phyloP scores from a whole-genome alignment of 2,113 vertebrate species.

The Peromyscus leucopus region DNA sequence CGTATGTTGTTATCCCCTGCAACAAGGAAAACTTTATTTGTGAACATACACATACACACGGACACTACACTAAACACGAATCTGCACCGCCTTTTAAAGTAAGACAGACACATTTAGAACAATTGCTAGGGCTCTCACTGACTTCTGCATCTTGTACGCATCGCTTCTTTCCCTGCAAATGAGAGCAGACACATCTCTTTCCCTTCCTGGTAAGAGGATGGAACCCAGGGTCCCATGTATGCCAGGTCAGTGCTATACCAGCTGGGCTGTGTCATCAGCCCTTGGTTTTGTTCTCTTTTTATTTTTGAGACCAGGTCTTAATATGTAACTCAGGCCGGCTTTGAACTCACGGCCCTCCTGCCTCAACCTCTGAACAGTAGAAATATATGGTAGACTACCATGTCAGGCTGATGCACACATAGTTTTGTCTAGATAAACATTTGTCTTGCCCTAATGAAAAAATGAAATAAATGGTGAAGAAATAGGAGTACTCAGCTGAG shows the following conservation, averaged over 20 bases:
- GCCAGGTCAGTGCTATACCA: background rate
- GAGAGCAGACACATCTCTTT: background rate
- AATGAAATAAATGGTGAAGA: background rate
- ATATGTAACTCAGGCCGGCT: background rate
- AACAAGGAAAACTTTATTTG: constrained; percentile 45
- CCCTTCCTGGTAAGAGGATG: background rate
- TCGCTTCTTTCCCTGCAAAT: background rate
- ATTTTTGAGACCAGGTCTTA: background rate
- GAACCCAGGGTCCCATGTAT: background rate
- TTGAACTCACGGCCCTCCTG: background rate
- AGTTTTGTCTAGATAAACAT: background rate
- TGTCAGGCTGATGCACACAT: too few relatives aligned
- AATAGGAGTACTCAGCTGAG: background rate
- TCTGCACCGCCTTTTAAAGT: background rate
- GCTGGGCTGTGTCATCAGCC: too few relatives aligned
- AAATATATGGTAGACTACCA: background rate
- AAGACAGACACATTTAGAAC: constrained; percentile 31
- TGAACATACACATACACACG: background rate
- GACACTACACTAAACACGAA: background rate
- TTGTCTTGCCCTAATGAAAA: background rate
- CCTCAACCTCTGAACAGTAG: background rate
- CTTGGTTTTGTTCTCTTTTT: background rate
- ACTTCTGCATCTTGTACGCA: background rate
- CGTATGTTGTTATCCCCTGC: background rate
- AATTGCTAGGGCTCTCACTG: background rate